phyloP scores from a whole-genome alignment of 2,888 invertebrate genomes.

The Panorpa germanica region DNA sequence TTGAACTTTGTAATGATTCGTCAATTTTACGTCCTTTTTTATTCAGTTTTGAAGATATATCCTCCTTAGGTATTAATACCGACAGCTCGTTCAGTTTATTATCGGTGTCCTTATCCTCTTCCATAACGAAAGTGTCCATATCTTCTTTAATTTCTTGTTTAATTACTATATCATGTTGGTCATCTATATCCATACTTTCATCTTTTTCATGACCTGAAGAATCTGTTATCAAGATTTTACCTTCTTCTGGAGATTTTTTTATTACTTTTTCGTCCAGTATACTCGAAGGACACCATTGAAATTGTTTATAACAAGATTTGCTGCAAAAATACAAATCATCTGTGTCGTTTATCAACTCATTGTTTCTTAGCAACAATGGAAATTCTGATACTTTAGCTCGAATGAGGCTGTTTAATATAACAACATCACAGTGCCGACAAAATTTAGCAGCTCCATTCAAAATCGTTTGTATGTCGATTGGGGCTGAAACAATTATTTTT shows the following conservation, averaged over 20 bases:
- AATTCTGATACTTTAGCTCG: constrained; percentile 63
- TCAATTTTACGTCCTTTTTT: constrained; percentile 28
- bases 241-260: constrained; percentile 15
- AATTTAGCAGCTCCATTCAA: constrained; percentile 78
- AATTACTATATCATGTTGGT: constrained; percentile 31
- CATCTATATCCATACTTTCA: constrained; percentile 32
- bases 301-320: constrained; percentile 74
- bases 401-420: constrained; percentile 68
- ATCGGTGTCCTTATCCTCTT: constrained; percentile 29
- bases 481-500: constrained; percentile 27
- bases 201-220: constrained; percentile 23
- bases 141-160: constrained; percentile 31
- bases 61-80: constrained; percentile 19
- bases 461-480: constrained; percentile 79
- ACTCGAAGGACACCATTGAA: constrained; percentile 36
- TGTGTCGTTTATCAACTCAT: constrained; percentile 35
- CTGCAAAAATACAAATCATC: constrained; percentile 79
- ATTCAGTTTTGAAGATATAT: constrained; percentile 17
- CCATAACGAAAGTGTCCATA: constrained; percentile 31
- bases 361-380: constrained; percentile 38
- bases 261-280: constrained; percentile 30
- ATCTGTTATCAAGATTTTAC: constrained; percentile 7
- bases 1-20: background rate
- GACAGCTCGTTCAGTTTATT: constrained; percentile 21
- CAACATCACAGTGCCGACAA: constrained; percentile 84